phyloP scores from a whole-genome alignment of 2,113 vertebrate genomes.

The Gnathonemus echidnorhynchus region DNA sequence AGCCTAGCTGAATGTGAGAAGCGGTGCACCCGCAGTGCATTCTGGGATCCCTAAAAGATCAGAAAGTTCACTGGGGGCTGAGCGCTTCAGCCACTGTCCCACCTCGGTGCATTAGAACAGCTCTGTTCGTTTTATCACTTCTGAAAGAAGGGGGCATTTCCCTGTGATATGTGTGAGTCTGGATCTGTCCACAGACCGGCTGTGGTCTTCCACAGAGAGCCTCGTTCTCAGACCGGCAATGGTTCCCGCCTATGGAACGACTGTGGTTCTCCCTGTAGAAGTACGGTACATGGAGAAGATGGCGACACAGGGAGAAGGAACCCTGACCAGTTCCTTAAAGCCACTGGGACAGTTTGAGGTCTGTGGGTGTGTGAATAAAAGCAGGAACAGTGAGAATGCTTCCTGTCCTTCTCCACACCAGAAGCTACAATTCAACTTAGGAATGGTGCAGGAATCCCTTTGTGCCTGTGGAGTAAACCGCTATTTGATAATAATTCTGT shows the following conservation, averaged over 20 bases:
- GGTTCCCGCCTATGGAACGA: not conserved
- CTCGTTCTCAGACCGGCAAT: not conserved
- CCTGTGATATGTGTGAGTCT: not conserved
- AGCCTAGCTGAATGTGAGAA: slow-evolving; percentile 37
- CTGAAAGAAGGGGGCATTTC: not conserved
- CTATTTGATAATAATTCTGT: not conserved
- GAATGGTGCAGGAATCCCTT: not conserved
- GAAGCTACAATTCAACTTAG: not conserved
- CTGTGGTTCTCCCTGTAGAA: not conserved
- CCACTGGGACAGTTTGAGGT: not conserved
- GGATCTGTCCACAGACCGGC: not conserved
- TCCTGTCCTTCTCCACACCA: not conserved
- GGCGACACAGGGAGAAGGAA: not conserved
- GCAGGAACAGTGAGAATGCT: not conserved
- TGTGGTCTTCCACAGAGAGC: not conserved
- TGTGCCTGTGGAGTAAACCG: not conserved
- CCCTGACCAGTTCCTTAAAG: not conserved
- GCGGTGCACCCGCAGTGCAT: slow-evolving; percentile 18
- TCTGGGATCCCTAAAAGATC: slow-evolving; percentile 11
- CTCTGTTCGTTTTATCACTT: not conserved
- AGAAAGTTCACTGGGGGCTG: not conserved
- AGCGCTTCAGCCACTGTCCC: not conserved
- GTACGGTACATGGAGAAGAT: not conserved
- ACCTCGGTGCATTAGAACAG: not conserved
- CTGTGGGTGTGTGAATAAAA: not conserved